Percentiles rank a stretch among this genome's conserved stretches.
phyloP scores from a whole-genome alignment of 2,888 invertebrate species.

The Tholera decimalis region DNA sequence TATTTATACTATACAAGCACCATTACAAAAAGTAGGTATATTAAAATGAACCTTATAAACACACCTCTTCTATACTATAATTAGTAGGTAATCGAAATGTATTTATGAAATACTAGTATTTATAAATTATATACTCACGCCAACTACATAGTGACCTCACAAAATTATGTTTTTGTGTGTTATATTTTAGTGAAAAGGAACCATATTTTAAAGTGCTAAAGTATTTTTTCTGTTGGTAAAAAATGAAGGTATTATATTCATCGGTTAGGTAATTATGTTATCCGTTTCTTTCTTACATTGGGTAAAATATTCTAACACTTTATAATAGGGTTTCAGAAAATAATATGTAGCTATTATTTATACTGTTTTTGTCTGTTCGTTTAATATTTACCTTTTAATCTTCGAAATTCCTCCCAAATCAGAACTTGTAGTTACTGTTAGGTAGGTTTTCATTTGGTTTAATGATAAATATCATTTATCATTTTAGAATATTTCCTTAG shows the following conservation, averaged over 20 bases:
- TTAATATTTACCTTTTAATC: background rate
- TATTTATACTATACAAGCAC: no score
- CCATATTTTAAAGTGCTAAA: background rate
- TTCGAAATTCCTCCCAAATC: background rate
- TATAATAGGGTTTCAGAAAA: background rate
- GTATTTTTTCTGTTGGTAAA: background rate
- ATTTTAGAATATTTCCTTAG: constrained; percentile 16
- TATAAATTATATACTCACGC: constrained; percentile 39
- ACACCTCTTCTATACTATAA: background rate
- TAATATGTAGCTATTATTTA: background rate
- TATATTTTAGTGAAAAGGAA: background rate
- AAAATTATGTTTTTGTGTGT: constrained; percentile 32
- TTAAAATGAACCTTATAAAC: background rate
- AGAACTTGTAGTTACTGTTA: background rate
- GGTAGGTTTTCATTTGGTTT: constrained; percentile 4
- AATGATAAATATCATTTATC: no score
- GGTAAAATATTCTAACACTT: background rate
- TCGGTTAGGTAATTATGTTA: background rate
- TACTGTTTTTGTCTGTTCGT: background rate
- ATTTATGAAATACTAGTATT: constrained; percentile 15
- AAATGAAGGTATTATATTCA: background rate
- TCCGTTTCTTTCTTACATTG: background rate
- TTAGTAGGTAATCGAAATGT: constrained; percentile 5
- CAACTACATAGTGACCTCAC: constrained; percentile 39
- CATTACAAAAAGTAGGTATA: background rate